phyloP scores from a whole-genome alignment of 1,140 invertebrate genomes.

The Drosophila eugracilis region DNA sequence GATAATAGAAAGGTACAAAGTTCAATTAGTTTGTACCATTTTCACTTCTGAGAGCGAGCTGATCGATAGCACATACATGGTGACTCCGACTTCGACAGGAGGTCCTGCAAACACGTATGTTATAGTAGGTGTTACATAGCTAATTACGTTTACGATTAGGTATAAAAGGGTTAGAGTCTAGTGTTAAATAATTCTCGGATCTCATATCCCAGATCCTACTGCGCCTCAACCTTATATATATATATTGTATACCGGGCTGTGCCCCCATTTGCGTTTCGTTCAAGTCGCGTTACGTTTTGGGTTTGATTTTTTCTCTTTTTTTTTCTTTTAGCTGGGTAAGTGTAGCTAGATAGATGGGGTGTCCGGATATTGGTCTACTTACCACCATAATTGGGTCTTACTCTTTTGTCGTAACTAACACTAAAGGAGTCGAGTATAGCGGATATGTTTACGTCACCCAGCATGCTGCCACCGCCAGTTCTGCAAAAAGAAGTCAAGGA shows the following conservation, averaged over 20 bases:
- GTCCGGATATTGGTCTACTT: constrained; percentile 86
- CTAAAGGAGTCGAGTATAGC: constrained; percentile 96
- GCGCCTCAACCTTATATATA: constrained; percentile 19
- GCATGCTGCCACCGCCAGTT: constrained; percentile 90
- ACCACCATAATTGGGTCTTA: constrained; percentile 99
- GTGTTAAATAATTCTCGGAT: constrained; percentile 4
- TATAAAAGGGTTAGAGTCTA: constrained; percentile 15
- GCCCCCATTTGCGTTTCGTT: constrained; percentile 61
- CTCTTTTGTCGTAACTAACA: constrained; percentile 98
- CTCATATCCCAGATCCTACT: background rate
- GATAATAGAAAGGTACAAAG: constrained; percentile 78
- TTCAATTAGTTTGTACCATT: constrained; percentile 91
- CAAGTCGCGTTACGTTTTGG: constrained; percentile 57
- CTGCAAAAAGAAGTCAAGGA: constrained; percentile 85
- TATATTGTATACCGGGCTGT: constrained; percentile 19
- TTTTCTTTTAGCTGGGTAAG: constrained; percentile 20
- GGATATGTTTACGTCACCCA: constrained; percentile 96
- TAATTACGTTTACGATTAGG: constrained; percentile 4
- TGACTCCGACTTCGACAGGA: constrained; percentile 98
- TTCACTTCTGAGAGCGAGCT: constrained; percentile 99
- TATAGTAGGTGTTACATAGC: constrained; percentile 51
- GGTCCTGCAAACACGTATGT: constrained; percentile 91
- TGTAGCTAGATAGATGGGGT: constrained; percentile 29
- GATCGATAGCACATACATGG: constrained; percentile 99
- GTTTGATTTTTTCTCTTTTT: constrained; percentile 34